Conservation (phyloP, 2,797 vertebrate genomes). For the Sparidentex hasta region DNA sequence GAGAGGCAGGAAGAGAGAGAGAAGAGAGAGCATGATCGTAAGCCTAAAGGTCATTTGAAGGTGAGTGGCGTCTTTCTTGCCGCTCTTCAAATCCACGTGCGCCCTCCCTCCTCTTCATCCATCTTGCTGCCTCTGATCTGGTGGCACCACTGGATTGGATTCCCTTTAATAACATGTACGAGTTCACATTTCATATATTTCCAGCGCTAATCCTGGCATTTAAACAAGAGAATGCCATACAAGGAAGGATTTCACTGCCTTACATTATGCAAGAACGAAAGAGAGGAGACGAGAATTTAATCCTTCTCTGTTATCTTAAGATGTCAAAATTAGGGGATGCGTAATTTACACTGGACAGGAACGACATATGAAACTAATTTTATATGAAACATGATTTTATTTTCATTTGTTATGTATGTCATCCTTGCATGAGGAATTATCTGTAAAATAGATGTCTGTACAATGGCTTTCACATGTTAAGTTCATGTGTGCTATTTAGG, state of each 20-base stretch:
- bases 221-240: not conserved
- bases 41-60: conserved; percentile 81
- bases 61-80: conserved; percentile 67
- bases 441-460: not conserved
- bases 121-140: not conserved
- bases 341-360: not conserved
- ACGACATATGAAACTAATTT: not conserved
- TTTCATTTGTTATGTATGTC: not conserved
- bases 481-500: not conserved
- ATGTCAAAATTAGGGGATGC: not conserved
- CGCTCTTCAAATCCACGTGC: conserved; percentile 23
- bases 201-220: not conserved
- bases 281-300: not conserved
- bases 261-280: no score
- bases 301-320: not conserved
- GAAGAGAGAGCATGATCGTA: conserved; percentile 49
- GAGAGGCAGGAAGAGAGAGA: conserved; percentile 22
- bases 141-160: conserved; percentile 2
- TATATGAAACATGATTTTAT: not conserved
- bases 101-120: conserved; percentile 31
- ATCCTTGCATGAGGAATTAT: not conserved
- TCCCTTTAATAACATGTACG: not conserved
- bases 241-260: not conserved
- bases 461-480: not conserved
- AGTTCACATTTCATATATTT: conserved; percentile 5